These are phyloP conservation scores for Volucella bombylans DNA, from an alignment of 2,888 invertebrate genomes.

Conservation along the genomic window DNA sequence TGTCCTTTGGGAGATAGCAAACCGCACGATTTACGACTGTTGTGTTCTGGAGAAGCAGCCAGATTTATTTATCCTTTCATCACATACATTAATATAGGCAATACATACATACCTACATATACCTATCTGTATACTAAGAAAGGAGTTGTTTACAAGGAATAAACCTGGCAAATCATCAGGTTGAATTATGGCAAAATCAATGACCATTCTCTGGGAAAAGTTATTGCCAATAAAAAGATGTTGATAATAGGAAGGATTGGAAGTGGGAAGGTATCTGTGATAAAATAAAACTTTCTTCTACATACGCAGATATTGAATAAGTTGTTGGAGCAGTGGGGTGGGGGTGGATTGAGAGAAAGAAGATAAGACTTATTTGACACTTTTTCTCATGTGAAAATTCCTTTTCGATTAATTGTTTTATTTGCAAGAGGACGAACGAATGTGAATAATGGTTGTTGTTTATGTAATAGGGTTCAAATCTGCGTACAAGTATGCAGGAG, in stretches of 20 bases:
- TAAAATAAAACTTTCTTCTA: constrained; percentile 63
- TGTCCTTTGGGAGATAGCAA: constrained; percentile 64
- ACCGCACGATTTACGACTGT: constrained; percentile 79
- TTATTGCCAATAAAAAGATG: constrained; percentile 69
- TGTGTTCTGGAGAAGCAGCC: constrained; percentile 67
- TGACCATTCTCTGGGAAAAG: constrained; percentile 67
- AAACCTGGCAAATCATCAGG: constrained; percentile 71
- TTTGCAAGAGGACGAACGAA: neutral
- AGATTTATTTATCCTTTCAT: constrained; percentile 79
- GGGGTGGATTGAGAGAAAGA: constrained; percentile 28
- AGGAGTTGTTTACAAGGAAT: constrained; percentile 66
- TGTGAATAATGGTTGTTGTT: neutral
- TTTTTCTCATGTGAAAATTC: constrained; percentile 26
- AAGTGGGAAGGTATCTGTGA: constrained; percentile 34
- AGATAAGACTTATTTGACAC: constrained; percentile 37
- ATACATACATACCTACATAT: constrained; percentile 22
- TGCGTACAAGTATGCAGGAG: neutral
- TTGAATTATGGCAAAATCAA: constrained; percentile 69
- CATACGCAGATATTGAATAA: neutral
- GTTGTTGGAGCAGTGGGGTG: neutral
- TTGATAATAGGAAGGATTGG: constrained; percentile 53
- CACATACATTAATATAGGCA: constrained; percentile 1
- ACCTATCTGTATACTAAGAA: constrained; percentile 45
- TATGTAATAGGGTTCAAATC: neutral
- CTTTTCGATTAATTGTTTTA: constrained; percentile 25